Evolutionary conservation across 1,140 invertebrate genomes (phyloP).

Genomic region (fruit fly (Drosophila melanogaster)): Release_6_plus_ISO1_MT NC_004354.4:13899501-13900000

Average conservation of each 20-base stretch:
- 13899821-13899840: constrained; percentile 42
- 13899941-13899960: too few relatives aligned
- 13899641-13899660: background rate
- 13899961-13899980: constrained; percentile 3
- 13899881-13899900: constrained; percentile 84
- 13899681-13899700: constrained; percentile 44
- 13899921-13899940: constrained; percentile 32
- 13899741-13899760: constrained; percentile 73
- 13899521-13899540: constrained; percentile 27
- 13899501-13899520: constrained; percentile 17
- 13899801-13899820: constrained; percentile 9
- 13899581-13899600: background rate
- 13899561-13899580: constrained; percentile 9
- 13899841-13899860: constrained; percentile 42
- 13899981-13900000: background rate
- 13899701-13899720: constrained; percentile 84
- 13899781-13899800: too few relatives aligned
- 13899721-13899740: constrained; percentile 46
- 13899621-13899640: constrained; percentile 29
- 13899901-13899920: constrained; percentile 76
- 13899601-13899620: constrained; percentile 24
- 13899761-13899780: background rate
- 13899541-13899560: background rate
- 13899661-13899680: constrained; percentile 39
- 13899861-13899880: constrained; percentile 81